Evolutionary conservation across 2,797 vertebrate genomes (phyloP).

Genomic region (Manis javanica): DNA sequence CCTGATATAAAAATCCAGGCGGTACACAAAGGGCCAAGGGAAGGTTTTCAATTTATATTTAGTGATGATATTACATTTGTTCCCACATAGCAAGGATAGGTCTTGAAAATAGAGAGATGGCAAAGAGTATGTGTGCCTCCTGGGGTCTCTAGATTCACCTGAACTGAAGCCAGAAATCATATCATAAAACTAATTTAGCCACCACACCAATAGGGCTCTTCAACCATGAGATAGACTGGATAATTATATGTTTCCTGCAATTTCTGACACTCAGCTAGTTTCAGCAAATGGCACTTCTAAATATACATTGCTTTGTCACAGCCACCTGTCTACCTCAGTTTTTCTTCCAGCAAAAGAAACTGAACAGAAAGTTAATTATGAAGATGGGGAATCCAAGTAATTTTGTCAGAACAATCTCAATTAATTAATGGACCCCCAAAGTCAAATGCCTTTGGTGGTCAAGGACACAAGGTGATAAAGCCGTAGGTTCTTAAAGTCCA

Average conservation of each 20-base stretch:
- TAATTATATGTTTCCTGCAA: conserved; percentile 63
- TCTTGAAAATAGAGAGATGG: neutral
- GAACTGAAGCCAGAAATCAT: conserved; percentile 68
- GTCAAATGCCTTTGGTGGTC: neutral
- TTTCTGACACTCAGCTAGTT: conserved; percentile 57
- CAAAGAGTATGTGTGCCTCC: conserved; percentile 26
- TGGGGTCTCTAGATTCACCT: conserved; percentile 23
- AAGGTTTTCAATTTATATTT: conserved; percentile 60
- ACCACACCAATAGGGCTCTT: conserved; percentile 58
- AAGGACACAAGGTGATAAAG: neutral
- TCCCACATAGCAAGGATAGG: neutral
- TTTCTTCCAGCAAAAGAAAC: conserved; percentile 57
- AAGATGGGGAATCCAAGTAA: conserved; percentile 12
- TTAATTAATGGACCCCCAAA: neutral
- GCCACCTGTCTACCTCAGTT: conserved; percentile 27
- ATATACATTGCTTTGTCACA: conserved; percentile 49
- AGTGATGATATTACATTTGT: conserved; percentile 57
- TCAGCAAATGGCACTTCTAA: conserved; percentile 59
- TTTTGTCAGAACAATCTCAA: conserved; percentile 16
- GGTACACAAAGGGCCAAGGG: neutral
- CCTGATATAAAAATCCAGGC: conserved; percentile 37
- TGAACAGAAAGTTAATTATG: conserved; percentile 4
- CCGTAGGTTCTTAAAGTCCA: too few species aligned
- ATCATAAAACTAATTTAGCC: conserved; percentile 70
- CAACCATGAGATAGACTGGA: conserved; percentile 38